Evolutionary conservation across 2,113 vertebrate genomes (phyloP), one percentile per base, ranked within the genome.

Genomic region (Polyodon spathula): DNA sequence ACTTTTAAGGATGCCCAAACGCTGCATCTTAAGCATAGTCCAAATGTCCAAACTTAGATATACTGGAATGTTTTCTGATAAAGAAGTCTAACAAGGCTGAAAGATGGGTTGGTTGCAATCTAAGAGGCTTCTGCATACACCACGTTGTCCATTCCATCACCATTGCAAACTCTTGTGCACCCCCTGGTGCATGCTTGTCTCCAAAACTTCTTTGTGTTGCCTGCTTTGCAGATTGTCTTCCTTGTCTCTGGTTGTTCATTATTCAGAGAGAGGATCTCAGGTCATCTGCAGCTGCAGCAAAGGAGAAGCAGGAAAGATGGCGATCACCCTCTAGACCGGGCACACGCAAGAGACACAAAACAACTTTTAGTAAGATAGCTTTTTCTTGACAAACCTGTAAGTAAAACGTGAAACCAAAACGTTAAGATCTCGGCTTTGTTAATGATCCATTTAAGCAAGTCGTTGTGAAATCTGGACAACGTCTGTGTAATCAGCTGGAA

Each of bases 241-340:
- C 92, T 93, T 92, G 90, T 90, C 90, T 88, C 90, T 88, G 91
- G 91, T 94, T 91, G 92, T 92, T 95, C 92, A 95, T 97, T 96
- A 97, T 95, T 95, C 93, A 93, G 93, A 97, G 93, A 92, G 90
- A 93, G 93, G 93, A 94, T 94, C 93, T 95, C 92, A 93, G 93
- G 93, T 95, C 93, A 95, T 96, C 93, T 94, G 90, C 92, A 92
- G 92, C 92, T 90, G 92, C 89, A 87, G 92, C 92, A 71, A 81
- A 82, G 80, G 78, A 89, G 91, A 91, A 90, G 90, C 92, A 92
- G 87, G 92, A 89, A 97, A 95, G 92, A 97, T 95, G 94, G 92
- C 93, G 93, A 93, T 93, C 91, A 91, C 93, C 90, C 92, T 95
- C 91, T 94, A 97, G 90, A 93, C 85, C 89, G 89, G 90, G 89